These are phyloP conservation scores for Myiopsitta monachus DNA, from an alignment of 2,113 vertebrate genomes.

Conservation along the genomic window DNA sequence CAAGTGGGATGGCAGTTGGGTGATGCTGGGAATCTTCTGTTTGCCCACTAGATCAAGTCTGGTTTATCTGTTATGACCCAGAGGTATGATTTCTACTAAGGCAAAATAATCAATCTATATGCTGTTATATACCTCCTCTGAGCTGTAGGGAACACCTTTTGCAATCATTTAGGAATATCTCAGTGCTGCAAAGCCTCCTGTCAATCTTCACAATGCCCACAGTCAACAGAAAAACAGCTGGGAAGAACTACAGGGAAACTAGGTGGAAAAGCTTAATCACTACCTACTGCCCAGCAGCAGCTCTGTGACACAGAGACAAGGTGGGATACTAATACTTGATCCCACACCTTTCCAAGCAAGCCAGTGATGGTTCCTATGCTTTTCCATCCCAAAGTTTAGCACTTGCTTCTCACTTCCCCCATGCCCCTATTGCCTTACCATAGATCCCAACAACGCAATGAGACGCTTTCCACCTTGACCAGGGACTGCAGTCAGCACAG, in stretches of 20 bases:
- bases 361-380: not conserved
- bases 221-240: not conserved
- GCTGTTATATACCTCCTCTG: not conserved
- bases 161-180: not conserved
- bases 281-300: not conserved
- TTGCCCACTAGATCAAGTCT: not conserved
- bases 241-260: not conserved
- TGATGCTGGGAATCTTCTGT: not conserved
- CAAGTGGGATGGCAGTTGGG: not conserved
- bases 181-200: not conserved
- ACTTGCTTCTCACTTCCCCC: not conserved
- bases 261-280: not conserved
- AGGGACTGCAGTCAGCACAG: not conserved
- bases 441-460: fast-evolving
- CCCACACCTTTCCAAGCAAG: not conserved
- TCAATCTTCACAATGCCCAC: not conserved
- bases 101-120: not conserved
- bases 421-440: fast-evolving
- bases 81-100: not conserved
- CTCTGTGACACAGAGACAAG: not conserved
- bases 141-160: not conserved
- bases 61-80: not conserved
- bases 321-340: not conserved
- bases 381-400: not conserved
- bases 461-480: fast-evolving